Conservation (phyloP, 2,888 invertebrate genomes). For the Lordiphosa andalusiaca region DNA sequence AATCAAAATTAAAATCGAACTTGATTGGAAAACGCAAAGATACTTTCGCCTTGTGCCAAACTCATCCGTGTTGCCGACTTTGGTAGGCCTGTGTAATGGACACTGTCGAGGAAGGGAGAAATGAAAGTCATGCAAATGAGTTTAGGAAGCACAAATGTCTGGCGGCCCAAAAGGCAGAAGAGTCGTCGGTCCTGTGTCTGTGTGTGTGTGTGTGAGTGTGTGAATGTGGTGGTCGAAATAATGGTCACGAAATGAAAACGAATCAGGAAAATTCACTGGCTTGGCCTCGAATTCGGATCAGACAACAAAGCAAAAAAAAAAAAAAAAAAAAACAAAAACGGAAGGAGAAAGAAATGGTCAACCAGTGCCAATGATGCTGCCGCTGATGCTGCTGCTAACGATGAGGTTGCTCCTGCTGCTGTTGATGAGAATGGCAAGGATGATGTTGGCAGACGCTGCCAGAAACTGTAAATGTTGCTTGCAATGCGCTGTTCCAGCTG, state of each 20-base stretch:
- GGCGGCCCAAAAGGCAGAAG: slow-evolving; percentile 24
- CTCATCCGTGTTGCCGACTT: background rate
- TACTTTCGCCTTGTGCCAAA: slow-evolving; percentile 12
- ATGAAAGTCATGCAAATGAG: slow-evolving; percentile 69
- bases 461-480: slow-evolving; percentile 51
- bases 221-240: slow-evolving; percentile 35
- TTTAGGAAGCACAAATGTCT: slow-evolving; percentile 43
- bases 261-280: slow-evolving; percentile 58
- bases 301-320: slow-evolving; percentile 10
- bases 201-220: background rate
- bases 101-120: slow-evolving; percentile 11
- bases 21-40: slow-evolving; percentile 4
- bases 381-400: slow-evolving; percentile 2
- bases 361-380: slow-evolving; percentile 31
- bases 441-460: slow-evolving; percentile 19
- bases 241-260: slow-evolving; percentile 60
- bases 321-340: no score
- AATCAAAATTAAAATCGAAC: slow-evolving; percentile 1
- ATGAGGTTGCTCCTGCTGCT: background rate
- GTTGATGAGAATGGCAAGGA: slow-evolving; percentile 4
- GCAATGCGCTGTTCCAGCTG: slow-evolving; percentile 47
- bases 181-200: background rate
- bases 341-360: slow-evolving; percentile 26
- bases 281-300: slow-evolving; percentile 8
- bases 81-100: slow-evolving; percentile 39